Evolutionary conservation across 2,113 vertebrate genomes (phyloP).

Genomic region (Nothocercus julius): DNA sequence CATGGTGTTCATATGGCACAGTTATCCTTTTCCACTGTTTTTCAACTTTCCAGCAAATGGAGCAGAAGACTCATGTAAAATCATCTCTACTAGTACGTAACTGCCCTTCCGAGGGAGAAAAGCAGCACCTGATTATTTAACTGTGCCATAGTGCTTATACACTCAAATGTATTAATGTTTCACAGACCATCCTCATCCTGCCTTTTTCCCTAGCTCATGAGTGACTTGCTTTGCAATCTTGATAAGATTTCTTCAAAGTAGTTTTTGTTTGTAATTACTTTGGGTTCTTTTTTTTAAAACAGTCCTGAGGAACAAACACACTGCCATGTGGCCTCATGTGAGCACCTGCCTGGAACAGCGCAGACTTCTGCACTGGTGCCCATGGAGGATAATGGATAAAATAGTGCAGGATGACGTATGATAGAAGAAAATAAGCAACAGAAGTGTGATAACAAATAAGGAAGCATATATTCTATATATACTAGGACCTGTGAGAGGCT

Average conservation of each 20-base stretch:
- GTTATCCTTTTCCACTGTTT: slow-evolving; percentile 15
- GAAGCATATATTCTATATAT: not conserved
- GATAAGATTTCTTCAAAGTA: not conserved
- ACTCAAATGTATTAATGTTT: not conserved
- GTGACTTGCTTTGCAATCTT: not conserved
- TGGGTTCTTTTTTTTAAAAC: not conserved
- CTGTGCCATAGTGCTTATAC: not conserved
- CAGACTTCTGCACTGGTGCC: not conserved
- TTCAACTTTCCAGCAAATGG: not conserved
- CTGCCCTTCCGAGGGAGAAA: not conserved
- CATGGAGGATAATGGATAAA: not conserved
- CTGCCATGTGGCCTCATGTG: not conserved
- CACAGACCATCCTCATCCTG: not conserved
- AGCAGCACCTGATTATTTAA: not conserved
- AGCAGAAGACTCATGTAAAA: slow-evolving; percentile 2
- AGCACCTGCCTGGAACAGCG: not conserved
- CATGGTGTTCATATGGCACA: slow-evolving; percentile 10
- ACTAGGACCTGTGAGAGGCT: not conserved
- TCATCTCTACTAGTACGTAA: not conserved
- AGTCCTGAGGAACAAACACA: not conserved
- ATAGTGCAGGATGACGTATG: not conserved
- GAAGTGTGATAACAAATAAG: not conserved
- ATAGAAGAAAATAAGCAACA: not conserved
- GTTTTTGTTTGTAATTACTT: not conserved
- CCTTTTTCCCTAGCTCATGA: not conserved